A percentile compares a stretch with the other conserved stretches of the same genome.
phyloP scores from a whole-genome alignment of 2,113 vertebrate genomes.

The Chaetops frenatus region DNA sequence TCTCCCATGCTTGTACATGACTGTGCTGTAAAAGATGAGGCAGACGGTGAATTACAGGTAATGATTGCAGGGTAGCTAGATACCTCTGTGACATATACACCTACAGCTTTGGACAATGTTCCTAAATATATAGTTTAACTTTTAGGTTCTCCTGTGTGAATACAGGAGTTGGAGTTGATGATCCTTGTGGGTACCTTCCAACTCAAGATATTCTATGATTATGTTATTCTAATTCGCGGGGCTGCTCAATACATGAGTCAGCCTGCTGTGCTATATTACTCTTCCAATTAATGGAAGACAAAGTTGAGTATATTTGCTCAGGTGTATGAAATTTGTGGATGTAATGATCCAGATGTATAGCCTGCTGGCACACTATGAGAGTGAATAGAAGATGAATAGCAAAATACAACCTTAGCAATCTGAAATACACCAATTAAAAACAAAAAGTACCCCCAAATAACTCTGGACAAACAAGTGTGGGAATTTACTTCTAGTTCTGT shows the following conservation, averaged over 20 bases:
- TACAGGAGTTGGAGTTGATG: neutral
- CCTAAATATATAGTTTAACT: neutral
- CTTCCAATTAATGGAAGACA: neutral
- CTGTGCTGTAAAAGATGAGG: neutral
- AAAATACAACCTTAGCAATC: neutral
- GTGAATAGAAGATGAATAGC: neutral
- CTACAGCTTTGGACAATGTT: neutral
- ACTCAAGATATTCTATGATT: neutral
- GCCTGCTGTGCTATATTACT: neutral
- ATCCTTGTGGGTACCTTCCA: neutral
- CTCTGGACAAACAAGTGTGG: neutral
- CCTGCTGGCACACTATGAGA: neutral
- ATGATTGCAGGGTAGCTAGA: neutral
- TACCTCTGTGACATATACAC: neutral
- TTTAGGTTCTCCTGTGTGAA: neutral
- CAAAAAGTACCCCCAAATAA: neutral
- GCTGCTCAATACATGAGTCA: neutral
- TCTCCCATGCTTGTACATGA: neutral
- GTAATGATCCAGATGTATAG: neutral
- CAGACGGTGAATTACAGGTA: accelerated
- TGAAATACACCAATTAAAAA: neutral
- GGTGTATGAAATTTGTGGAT: neutral
- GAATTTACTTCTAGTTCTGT: neutral
- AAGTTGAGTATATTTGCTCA: neutral
- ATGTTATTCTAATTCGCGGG: neutral